Evolutionary conservation across 2,797 vertebrate genomes (phyloP).

Genomic region (Thripadectes ignobilis): DNA sequence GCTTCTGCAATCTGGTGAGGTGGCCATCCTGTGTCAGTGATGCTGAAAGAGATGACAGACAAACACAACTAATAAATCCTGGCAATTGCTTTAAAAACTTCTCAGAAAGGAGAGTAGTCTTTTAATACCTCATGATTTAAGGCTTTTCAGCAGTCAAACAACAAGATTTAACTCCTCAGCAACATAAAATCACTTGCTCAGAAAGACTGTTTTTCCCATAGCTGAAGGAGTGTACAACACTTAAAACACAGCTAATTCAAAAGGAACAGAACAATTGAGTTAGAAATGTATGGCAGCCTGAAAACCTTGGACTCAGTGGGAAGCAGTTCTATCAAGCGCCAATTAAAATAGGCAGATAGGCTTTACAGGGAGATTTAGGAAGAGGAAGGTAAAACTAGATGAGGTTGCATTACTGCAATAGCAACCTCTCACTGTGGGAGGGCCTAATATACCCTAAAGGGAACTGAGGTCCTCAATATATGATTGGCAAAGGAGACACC

Average conservation of each 20-base stretch:
- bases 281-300: neutral
- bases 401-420: neutral
- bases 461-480: neutral
- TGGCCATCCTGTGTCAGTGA: conserved; percentile 65
- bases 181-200: neutral
- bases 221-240: neutral
- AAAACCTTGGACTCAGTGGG: neutral
- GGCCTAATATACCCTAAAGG: neutral
- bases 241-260: neutral
- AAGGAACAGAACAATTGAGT: neutral
- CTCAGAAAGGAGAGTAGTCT: neutral
- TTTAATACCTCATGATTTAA: neutral
- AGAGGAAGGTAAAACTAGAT: neutral
- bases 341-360: neutral
- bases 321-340: neutral
- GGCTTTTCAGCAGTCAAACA: neutral
- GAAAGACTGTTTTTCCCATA: neutral
- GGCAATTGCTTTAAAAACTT: neutral
- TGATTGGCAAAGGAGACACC: neutral
- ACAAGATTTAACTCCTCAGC: neutral
- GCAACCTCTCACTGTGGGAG: neutral
- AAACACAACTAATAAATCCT: neutral
- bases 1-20: conserved; percentile 74
- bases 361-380: neutral
- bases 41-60: conserved; percentile 63